These are phyloP conservation scores for Gambusia holbrooki DNA, from an alignment of 2,113 vertebrate species.

Conservation along the genomic window DNA sequence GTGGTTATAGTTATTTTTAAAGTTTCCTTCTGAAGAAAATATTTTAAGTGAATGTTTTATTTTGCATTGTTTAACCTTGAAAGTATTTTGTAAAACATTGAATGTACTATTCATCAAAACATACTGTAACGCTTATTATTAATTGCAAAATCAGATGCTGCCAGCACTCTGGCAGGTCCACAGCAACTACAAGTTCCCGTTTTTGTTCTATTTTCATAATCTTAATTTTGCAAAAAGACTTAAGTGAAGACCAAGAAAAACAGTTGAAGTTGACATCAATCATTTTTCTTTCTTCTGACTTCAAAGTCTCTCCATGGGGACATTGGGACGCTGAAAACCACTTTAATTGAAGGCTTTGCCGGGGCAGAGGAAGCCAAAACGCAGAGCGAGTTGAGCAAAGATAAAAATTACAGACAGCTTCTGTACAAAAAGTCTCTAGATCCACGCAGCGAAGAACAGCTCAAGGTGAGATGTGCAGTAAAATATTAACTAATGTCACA, in stretches of 20 bases:
- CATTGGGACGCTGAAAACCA: conserved; percentile 90
- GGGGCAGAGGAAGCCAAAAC: conserved; percentile 89
- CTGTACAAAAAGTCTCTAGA: conserved; percentile 94
- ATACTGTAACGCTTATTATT: neutral
- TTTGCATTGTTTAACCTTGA: no score
- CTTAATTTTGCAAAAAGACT: neutral
- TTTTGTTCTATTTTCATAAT: neutral
- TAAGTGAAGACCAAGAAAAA: neutral
- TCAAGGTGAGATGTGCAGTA: conserved; percentile 84
- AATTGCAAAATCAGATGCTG: neutral
- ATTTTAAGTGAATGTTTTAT: neutral
- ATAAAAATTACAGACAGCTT: conserved; percentile 86
- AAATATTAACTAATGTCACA: neutral
- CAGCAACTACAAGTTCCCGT: neutral
- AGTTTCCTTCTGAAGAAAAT: neutral
- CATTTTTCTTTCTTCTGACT: neutral
- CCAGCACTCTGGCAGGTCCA: neutral
- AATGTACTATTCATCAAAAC: neutral
- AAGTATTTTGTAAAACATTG: no score
- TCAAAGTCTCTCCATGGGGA: conserved; percentile 91
- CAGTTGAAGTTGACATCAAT: neutral
- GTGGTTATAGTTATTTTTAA: neutral
- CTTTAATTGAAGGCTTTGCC: conserved; percentile 91
- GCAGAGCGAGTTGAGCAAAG: conserved; percentile 84
- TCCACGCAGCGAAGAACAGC: conserved; percentile 91